Evolutionary conservation across 53 echinoderm and acorn worm species (phyloP), one percentile per base, ranked within the genome.

Genomic region (Luidia sarsii): DNA sequence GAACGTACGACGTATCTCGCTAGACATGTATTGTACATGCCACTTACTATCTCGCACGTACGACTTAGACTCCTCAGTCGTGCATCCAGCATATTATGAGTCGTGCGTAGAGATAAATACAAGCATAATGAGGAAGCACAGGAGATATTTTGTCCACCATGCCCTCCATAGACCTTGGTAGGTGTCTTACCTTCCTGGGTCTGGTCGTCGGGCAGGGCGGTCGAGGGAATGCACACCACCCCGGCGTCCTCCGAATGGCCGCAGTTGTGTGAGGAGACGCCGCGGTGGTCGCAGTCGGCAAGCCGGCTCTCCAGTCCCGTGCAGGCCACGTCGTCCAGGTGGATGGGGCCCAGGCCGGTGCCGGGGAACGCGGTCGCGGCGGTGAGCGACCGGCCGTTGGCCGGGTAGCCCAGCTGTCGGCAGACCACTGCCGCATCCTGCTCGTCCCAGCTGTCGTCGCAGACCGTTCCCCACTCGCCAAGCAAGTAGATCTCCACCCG

Each of bases 321-420:
- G 52, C 71, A 70, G 4, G 6, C 2, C 19, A 70, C 3, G 33
- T 70, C 51, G 20, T 70, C 71, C 28, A 70, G 49, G n/a, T 23
- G 14, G 32, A 77, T 77, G 14, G 79, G 63, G n/a, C 51, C 80
- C 18, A 37, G 16, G 37, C 81, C 81, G 37, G 39, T 52, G 39
- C 43, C 3, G n/a, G n/a, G n/a, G 67, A 45, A 63, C 0, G 28
- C 59, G 25, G 25, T 15, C 11, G 39, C 57, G 3, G 38, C 81
- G 21, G 67, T 20, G 19, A n/a, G 1, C 2, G 46, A 33, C 15
- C 53, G 15, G 1, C 13, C 18, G 25, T 23, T 14, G 7, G 43
- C 45, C 19, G 27, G 24, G 30, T 41, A 77, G 25, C 77, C 77
- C 3, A 77, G 61, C 28, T 59, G 59, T 10, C 16, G 34, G 11